phyloP scores from a whole-genome alignment of 2,797 vertebrate genomes.

The Pseudochirops cupreus region DNA sequence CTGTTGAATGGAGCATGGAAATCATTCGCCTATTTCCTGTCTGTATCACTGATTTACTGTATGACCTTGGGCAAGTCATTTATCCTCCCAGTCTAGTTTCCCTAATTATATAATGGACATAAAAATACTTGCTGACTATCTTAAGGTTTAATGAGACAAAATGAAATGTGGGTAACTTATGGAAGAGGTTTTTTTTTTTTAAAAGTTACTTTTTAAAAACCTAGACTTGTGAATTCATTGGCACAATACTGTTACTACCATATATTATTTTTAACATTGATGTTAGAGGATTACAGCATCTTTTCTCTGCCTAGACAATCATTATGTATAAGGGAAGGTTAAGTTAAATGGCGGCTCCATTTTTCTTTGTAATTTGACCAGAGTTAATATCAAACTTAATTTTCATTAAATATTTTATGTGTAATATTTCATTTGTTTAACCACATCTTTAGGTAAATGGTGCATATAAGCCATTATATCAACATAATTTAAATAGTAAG shows the following conservation, averaged over 20 bases:
- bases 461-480: not conserved
- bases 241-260: not conserved
- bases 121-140: slow-evolving; percentile 57
- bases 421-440: slow-evolving; percentile 2
- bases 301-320: not conserved
- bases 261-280: not conserved
- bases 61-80: slow-evolving; percentile 73
- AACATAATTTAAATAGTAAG: not conserved
- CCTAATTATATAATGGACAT: slow-evolving; percentile 73
- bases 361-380: not conserved
- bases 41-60: slow-evolving; percentile 66
- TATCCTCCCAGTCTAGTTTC: slow-evolving; percentile 59
- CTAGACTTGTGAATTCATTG: not conserved
- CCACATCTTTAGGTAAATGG: slow-evolving; percentile 8
- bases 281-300: not conserved
- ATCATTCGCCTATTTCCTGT: slow-evolving; percentile 17
- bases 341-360: not conserved
- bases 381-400: not conserved
- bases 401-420: not conserved
- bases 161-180: slow-evolving; percentile 14
- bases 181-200: not conserved
- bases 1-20: not conserved
- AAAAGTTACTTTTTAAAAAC: not conserved
- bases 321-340: not conserved
- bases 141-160: slow-evolving; percentile 62